Evolutionary conservation across 2,113 vertebrate species (phyloP), one percentile per base, ranked within the genome.

Genomic region (Ptilonorhynchus violaceus): DNA sequence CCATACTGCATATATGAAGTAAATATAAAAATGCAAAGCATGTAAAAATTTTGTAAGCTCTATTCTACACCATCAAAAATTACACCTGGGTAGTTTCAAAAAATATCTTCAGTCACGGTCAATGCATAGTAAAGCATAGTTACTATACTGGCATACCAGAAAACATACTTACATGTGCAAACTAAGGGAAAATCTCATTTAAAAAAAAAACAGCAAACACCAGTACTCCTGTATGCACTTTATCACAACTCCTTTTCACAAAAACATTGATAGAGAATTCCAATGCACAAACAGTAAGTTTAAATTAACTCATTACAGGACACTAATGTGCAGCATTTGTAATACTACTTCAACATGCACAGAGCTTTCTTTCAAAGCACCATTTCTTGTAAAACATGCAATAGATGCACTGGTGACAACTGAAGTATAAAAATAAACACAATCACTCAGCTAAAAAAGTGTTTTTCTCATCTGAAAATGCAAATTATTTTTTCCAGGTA

Each of bases 41-140:
- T 42, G 6, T 39, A 77, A 72, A 74, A 55, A 28, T 85, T 87
- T 81, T 92, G 62, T 18, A 70, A 80, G 47, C 78, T 50, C 59
- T 90, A 74, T 66, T 73, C 94, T 21, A 70, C 42, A 91, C 91
- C 33, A 97, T 88, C 70, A 70, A 83, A 93, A 93, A 55, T 44
- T 49, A 92, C 42, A 78, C 33, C 58, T 92, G 50, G 35, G 19
- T 75, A 60, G 55, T 62, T 74, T 92, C 49, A 81, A 80, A 93
- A 66, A 85, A 64, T n/a, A 88, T 59, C 47, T 78, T 91, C 53
- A 74, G 78, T 77, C 85, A 92, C 33, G 10, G 35, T 89, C 60
- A 86, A 7, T 88, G 31, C 15, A 92, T 70, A 52, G 44, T 70
- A 88, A 85, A 46, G 35, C 39, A 14, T 76, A 62, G 28, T 86